phyloP scores from a whole-genome alignment of 2,797 vertebrate species.

The Pelochelys cantorii region DNA sequence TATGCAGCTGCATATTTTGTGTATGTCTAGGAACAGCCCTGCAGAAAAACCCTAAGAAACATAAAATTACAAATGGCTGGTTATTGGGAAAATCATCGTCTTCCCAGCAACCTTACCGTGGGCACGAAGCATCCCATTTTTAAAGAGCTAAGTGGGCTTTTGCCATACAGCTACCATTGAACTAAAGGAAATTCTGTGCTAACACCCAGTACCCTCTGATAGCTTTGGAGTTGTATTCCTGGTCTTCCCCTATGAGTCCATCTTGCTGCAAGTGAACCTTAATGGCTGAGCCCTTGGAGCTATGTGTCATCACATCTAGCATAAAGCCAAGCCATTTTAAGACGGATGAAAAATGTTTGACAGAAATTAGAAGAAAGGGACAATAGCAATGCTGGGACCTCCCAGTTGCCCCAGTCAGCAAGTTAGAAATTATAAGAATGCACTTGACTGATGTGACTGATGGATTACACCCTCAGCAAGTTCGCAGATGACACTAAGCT shows the following conservation, averaged over 20 bases:
- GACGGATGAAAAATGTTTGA: neutral
- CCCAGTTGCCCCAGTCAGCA: slow-evolving; percentile 41
- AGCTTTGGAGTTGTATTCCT: neutral
- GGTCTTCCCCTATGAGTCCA: neutral
- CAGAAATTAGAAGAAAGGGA: slow-evolving; percentile 26
- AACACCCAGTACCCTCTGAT: neutral
- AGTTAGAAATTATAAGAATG: slow-evolving; percentile 72
- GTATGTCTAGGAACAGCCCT: too few species aligned
- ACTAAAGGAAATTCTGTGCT: rapidly evolving
- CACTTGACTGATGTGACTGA: slow-evolving; percentile 38
- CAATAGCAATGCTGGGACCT: slow-evolving; percentile 38
- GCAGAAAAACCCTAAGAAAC: neutral
- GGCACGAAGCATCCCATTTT: neutral
- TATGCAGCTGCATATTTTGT: too few species aligned
- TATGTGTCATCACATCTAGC: neutral
- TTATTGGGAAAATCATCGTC: neutral
- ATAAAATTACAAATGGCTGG: neutral
- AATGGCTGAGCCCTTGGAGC: neutral
- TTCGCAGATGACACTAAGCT: too few species aligned
- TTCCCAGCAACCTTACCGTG: neutral
- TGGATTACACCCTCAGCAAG: too few species aligned
- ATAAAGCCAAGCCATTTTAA: neutral
- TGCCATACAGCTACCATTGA: neutral
- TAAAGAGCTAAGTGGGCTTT: neutral
- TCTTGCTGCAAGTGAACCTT: neutral